A percentile compares a stretch with the other conserved stretches of the same genome.
phyloP scores from a whole-genome alignment of 2,888 invertebrate genomes.

The Endotricha flammealis region DNA sequence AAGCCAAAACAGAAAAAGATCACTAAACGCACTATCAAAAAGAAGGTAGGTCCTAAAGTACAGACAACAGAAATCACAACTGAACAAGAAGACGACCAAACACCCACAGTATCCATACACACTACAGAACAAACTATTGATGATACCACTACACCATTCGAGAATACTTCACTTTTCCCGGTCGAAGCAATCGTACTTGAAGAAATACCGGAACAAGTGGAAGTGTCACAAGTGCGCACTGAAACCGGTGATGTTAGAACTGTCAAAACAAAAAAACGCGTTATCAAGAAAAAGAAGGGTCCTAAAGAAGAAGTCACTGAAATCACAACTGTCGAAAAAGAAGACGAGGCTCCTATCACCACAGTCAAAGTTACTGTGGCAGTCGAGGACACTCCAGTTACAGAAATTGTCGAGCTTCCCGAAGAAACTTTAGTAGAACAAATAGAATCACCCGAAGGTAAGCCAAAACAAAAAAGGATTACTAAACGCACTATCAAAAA shows the following conservation, averaged over 20 bases:
- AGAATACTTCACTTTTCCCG: not conserved
- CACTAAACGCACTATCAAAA: slow-evolving; percentile 36
- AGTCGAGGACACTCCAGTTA: too few relatives aligned
- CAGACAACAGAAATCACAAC: slow-evolving; percentile 20
- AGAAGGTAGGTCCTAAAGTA: slow-evolving; percentile 30
- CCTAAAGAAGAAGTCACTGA: slow-evolving; percentile 26
- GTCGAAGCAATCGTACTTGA: slow-evolving; percentile 31
- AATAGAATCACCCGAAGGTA: slow-evolving; percentile 26
- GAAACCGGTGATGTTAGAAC: slow-evolving; percentile 29
- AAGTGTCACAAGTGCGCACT: slow-evolving; percentile 16
- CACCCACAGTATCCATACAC: slow-evolving; percentile 8
- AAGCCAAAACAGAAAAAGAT: slow-evolving; percentile 28
- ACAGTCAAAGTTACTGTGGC: slow-evolving; percentile 11
- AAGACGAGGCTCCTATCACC: slow-evolving; percentile 24
- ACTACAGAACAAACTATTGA: slow-evolving; percentile 14
- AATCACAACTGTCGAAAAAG: slow-evolving; percentile 25
- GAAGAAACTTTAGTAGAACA: slow-evolving; percentile 26
- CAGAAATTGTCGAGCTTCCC: slow-evolving; percentile 19
- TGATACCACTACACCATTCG: too few relatives aligned
- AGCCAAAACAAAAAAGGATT: slow-evolving; percentile 30
- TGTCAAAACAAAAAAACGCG: slow-evolving; percentile 21
- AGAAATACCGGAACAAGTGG: slow-evolving; percentile 20
- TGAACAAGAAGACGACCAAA: slow-evolving; percentile 24
- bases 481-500: slow-evolving; percentile 48
- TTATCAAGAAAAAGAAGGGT: slow-evolving; percentile 28